Base-by-base conservation (phyloP, 2,797 vertebrate species). In the Gallinago solitaria region DNA sequence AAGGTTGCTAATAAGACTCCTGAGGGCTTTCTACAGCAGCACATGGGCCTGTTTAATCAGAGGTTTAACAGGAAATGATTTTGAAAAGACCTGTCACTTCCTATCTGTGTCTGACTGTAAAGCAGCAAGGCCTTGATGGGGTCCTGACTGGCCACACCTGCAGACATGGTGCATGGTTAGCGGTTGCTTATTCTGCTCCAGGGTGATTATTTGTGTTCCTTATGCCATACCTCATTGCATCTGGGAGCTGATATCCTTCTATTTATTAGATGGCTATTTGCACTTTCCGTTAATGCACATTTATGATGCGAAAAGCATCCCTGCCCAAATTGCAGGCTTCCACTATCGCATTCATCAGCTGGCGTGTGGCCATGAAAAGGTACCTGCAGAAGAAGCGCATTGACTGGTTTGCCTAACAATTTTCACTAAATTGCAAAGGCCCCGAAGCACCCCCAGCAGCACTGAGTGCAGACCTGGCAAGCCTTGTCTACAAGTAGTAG, bases 141-240 rank as follows among this genome's bases (percentile, higher is more conserved):
- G 63, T 57, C 56, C 56, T 2, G 9, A 20, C 56, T 43, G 56
- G 33, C 47, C 60, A 32, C 28, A 5, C 70, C 21, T 6, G 20
- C 53, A 4, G 81, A 63, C 3, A 2, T 53, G 84, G 82, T 6
- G 6, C 2, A 0, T 25, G 45, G 71, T 14, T 41, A 56, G 63
- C 12, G 68, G 86, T 37, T 39, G 71, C 32, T 87, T 30, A 83
- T 94, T 86, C 76, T 3, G 21, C 85, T 89, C 86, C 81, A 35
- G 51, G 56, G 56, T 89, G 94, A 94, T 95, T 93, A 96, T 96
- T 95, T 90, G 81, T 94, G 89, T 89, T 95, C 79, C n/a, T 92
- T 83, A 95, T 95, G 95, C 95, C 77, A 78, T 83, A 54, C 69
- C 78, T 97, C 85, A 94, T 77, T 89, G 92, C 89, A 84, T 53